phyloP scores from a whole-genome alignment of 2,113 vertebrate species.

The Syngnathus floridae region DNA sequence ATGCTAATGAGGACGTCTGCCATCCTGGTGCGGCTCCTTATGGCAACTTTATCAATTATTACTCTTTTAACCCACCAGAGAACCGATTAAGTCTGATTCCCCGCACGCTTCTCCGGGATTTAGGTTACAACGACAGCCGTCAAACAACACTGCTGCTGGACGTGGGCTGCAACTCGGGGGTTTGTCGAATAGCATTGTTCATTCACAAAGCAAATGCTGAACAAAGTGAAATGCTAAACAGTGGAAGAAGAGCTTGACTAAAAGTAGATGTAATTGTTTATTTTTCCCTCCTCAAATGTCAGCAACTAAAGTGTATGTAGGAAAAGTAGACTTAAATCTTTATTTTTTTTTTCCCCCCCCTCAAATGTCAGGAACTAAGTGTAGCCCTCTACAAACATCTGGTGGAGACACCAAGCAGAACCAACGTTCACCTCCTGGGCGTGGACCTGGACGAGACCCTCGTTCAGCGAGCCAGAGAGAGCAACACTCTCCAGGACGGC shows the following conservation, averaged over 20 bases:
- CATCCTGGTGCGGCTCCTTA: conserved; percentile 81
- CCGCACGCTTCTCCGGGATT: conserved; percentile 62
- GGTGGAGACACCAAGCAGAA: conserved; percentile 26
- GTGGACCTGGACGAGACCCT: conserved; percentile 83
- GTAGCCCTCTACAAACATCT: conserved; percentile 83
- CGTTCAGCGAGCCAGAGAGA: conserved; percentile 72
- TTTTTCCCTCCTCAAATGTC: background rate
- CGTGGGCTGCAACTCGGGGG: conserved; percentile 92
- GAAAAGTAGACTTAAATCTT: too few species aligned
- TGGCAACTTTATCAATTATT: conserved; percentile 90
- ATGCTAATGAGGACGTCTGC: background rate
- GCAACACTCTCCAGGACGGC: conserved; percentile 74
- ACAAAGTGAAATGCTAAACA: too few species aligned
- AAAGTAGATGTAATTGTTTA: too few species aligned
- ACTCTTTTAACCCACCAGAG: conserved; percentile 85
- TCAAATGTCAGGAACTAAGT: conserved; percentile 77
- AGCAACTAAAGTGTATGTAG: conserved; percentile 78
- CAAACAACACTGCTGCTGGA: conserved; percentile 75
- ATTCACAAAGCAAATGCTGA: too few species aligned
- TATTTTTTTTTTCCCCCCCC: too few species aligned
- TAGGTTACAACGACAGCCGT: conserved; percentile 45
- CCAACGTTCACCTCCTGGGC: conserved; percentile 74
- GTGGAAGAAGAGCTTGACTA: too few species aligned
- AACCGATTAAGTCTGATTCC: conserved; percentile 79
- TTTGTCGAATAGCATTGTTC: conserved; percentile 45